Conservation (phyloP, 2,797 vertebrate genomes). For the Vespertilio murinus region DNA sequence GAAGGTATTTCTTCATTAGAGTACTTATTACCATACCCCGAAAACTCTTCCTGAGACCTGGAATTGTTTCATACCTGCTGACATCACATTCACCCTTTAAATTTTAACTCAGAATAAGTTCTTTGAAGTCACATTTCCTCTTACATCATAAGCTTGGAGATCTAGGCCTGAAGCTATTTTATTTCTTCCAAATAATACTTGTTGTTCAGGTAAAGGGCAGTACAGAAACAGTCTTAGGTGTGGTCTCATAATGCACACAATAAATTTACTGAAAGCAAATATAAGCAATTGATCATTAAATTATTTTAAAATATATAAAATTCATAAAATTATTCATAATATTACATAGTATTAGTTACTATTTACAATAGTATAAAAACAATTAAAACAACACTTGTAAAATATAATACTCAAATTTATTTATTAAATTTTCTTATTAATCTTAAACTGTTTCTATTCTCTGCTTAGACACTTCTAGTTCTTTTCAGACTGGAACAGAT, state of each 20-base stretch:
- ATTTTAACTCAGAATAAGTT: neutral
- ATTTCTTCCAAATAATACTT: neutral
- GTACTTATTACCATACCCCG: neutral
- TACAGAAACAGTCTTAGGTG: neutral
- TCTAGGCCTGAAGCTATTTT: neutral
- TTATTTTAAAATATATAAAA: neutral
- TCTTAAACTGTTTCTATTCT: neutral
- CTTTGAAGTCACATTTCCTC: conserved; percentile 8
- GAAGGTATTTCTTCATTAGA: neutral
- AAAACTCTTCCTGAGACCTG: neutral
- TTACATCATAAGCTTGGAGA: neutral
- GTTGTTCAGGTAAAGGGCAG: neutral
- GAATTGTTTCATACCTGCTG: neutral
- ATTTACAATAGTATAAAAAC: neutral
- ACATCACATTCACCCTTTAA: neutral
- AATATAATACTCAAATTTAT: neutral
- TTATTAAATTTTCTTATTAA: conserved; percentile 3
- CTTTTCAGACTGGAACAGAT: neutral
- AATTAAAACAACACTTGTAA: neutral
- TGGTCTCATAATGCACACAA: neutral
- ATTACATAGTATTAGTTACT: neutral
- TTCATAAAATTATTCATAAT: neutral
- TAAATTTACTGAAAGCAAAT: neutral
- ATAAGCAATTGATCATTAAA: neutral
- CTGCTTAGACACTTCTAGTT: neutral